phyloP scores from a whole-genome alignment of 2,797 vertebrate species.

The Hippocampus kuda region DNA sequence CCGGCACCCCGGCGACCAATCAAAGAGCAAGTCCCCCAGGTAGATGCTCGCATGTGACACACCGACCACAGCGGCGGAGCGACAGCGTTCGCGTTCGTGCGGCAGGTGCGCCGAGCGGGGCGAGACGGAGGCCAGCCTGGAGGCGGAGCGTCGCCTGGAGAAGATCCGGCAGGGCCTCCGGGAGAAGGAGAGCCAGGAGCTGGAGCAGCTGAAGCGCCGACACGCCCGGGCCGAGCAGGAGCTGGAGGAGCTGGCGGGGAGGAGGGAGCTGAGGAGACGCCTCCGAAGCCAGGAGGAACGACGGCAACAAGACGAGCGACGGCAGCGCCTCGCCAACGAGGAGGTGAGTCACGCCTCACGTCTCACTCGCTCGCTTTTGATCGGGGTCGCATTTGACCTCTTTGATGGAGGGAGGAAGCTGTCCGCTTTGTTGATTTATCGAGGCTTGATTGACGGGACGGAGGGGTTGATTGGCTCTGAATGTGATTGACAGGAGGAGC shows the following conservation, averaged over 20 bases:
- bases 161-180: constrained; percentile 64
- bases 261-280: constrained; percentile 56
- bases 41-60: constrained; percentile 10
- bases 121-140: constrained; percentile 48
- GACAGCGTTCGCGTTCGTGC: background rate
- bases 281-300: constrained; percentile 50
- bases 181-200: constrained; percentile 62
- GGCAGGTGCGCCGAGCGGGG: constrained; percentile 36
- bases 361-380: no score
- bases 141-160: constrained; percentile 66
- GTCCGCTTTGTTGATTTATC: no score
- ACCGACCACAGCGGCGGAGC: background rate
- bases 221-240: constrained; percentile 64
- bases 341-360: constrained; percentile 46
- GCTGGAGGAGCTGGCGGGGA: constrained; percentile 64
- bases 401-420: no score
- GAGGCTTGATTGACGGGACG: no score
- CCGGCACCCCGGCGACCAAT: constrained; percentile 17
- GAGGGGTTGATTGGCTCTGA: background rate
- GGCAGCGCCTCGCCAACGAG: constrained; percentile 51
- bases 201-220: constrained; percentile 54
- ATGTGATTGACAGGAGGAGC: constrained; percentile 63
- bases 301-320: constrained; percentile 49
- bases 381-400: no score
- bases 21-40: constrained; percentile 44